phyloP scores from a whole-genome alignment of 1,140 invertebrate genomes.

The Tetramorium simillimum region DNA sequence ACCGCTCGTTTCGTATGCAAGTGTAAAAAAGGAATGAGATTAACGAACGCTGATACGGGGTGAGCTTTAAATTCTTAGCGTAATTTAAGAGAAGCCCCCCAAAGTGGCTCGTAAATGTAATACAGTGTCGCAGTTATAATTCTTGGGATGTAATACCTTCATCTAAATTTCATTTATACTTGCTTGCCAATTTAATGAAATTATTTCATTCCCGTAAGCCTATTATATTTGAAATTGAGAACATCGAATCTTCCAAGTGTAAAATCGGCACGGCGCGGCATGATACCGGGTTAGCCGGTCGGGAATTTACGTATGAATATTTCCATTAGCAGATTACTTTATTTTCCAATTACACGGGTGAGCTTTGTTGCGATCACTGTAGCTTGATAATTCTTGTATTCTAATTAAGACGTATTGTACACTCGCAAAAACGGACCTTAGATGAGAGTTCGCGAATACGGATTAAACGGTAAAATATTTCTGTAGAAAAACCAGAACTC shows the following conservation, averaged over 20 bases:
- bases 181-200: conserved; percentile 48
- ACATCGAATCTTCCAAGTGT: conserved; percentile 20
- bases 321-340: conserved; percentile 59
- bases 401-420: not conserved
- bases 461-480: conserved; percentile 20
- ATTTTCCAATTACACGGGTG: conserved; percentile 47
- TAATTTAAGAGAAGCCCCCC: conserved; percentile 9
- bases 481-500: not conserved
- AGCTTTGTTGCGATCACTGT: not conserved
- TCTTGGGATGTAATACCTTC: conserved; percentile 7
- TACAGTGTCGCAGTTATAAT: conserved; percentile 45
- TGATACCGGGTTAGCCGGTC: conserved; percentile 5
- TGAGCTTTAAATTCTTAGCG: conserved; percentile 36
- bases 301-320: conserved; percentile 51
- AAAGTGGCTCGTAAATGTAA: conserved; percentile 30
- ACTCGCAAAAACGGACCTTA: not conserved
- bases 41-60: conserved; percentile 9
- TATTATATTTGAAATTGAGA: conserved; percentile 55
- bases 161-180: conserved; percentile 44
- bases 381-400: not conserved
- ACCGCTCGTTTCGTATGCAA: not conserved
- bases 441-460: not conserved
- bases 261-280: not conserved
- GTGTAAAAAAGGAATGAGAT: conserved; percentile 19
- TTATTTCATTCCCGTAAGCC: conserved; percentile 54